Evolutionary conservation across 2,113 vertebrate species (phyloP), one percentile per base, ranked within the genome.

Genomic region (Muntiacus muntjak): DNA sequence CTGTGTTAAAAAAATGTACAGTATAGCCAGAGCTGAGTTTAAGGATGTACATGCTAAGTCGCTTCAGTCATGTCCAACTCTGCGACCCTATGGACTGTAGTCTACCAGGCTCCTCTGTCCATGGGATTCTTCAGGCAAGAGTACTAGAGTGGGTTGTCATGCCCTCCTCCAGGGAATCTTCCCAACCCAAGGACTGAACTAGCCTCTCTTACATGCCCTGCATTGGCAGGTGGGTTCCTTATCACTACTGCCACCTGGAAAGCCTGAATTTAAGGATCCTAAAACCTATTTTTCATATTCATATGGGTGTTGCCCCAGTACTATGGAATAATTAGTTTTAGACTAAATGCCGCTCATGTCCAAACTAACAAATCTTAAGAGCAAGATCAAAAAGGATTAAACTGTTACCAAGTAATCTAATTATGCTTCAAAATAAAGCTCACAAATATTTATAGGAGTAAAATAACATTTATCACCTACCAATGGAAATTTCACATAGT

Each of bases 221-320:
- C 21, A 74, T 74, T 43, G 36, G 36, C 36, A 74, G 71, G 71
- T 74, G 21, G 36, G 71, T 74, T 74, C 21, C 36, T 43, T 74
- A 43, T 25, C 36, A 74, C 71, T 43, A 43, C 1, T 25, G 71
- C 36, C 19, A 74, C 21, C 36, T 43, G 71, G 11, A 74, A 23
- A 74, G 71, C 71, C 26, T 52, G 62, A 85, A 45, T 52, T 55
- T 74, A n/a, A 83, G 36, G 13, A 81, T 16, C 90, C 62, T 78
- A 83, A 83, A 89, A 94, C 28, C 2, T 50, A 58, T 40, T 94
- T 97, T 89, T 93, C 21, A 87, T 12, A 91, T 87, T 94, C n/a
- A 28, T 43, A 19, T 93, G 95, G 62, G 15, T 64, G 30, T n/a
- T 64, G 62, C 7, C 15, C 62, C 62, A 64, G 13, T 47, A 89